These are phyloP conservation scores for Sebastes fasciatus DNA, from an alignment of 2,113 vertebrate species.

Conservation along the genomic window DNA sequence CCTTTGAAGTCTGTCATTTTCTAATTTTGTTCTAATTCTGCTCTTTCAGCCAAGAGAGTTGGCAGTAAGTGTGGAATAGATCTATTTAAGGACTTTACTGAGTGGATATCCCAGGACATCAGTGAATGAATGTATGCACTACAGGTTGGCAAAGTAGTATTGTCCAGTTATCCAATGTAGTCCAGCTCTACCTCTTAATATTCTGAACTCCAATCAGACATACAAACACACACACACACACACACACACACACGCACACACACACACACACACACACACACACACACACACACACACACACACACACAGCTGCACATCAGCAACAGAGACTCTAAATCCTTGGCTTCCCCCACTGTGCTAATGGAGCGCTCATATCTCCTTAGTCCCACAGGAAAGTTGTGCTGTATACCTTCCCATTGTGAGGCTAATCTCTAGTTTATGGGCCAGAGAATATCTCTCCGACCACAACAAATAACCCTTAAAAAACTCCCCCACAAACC, in stretches of 20 bases:
- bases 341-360: constrained; percentile 43
- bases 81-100: constrained; percentile 20
- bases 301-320: constrained; percentile 1
- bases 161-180: not conserved
- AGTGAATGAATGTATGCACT: not conserved
- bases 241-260: constrained; percentile 25
- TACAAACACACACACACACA: constrained; percentile 2
- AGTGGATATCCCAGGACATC: constrained; percentile 11
- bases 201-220: constrained; percentile 8
- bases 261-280: constrained; percentile 6
- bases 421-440: constrained; percentile 74
- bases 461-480: constrained; percentile 64
- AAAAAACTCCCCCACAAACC: constrained; percentile 65
- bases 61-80: constrained; percentile 10
- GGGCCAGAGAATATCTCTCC: constrained; percentile 62
- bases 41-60: constrained; percentile 36
- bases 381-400: constrained; percentile 69
- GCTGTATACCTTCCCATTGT: constrained; percentile 65
- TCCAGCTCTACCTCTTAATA: not conserved
- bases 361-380: constrained; percentile 65
- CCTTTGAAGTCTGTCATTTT: constrained; percentile 48
- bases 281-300: constrained; percentile 24
- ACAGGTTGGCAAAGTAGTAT: not conserved
- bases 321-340: constrained; percentile 42
- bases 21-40: constrained; percentile 39